These are phyloP conservation scores for Electrophaes corylata DNA, from an alignment of 2,888 invertebrate species.

Conservation along the genomic window DNA sequence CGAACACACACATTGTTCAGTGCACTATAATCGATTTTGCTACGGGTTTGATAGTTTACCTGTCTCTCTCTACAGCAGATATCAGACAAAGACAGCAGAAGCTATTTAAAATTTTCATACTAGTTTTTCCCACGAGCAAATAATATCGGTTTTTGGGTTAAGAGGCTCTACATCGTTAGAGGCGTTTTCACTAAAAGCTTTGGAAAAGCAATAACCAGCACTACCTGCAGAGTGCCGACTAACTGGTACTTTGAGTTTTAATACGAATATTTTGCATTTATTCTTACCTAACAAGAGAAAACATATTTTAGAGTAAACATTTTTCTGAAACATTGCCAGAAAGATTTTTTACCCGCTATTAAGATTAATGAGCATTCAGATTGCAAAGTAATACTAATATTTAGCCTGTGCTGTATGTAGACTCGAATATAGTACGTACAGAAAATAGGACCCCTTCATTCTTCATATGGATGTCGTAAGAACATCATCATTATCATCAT, in stretches of 20 bases:
- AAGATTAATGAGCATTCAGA: too few species aligned
- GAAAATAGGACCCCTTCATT: too few species aligned
- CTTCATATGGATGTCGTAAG: too few species aligned
- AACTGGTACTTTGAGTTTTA: slow-evolving; percentile 5
- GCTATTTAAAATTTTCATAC: slow-evolving; percentile 26
- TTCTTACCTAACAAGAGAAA: not conserved
- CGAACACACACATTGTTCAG: slow-evolving; percentile 9
- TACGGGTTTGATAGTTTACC: slow-evolving; percentile 10
- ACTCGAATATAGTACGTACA: too few species aligned
- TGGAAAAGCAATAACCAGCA: slow-evolving; percentile 16
- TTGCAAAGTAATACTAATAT: too few species aligned
- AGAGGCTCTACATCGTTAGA: slow-evolving; percentile 20
- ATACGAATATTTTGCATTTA: slow-evolving; percentile 1
- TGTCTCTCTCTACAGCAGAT: not conserved
- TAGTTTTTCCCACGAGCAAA: slow-evolving; percentile 23
- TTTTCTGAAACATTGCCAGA: too few species aligned
- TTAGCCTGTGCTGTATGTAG: too few species aligned
- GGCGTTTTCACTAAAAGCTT: slow-evolving; percentile 26
- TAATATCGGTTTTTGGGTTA: slow-evolving; percentile 19
- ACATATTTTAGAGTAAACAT: too few species aligned
- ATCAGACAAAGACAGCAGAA: slow-evolving; percentile 15
- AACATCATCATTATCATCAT: too few species aligned
- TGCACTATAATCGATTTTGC: slow-evolving; percentile 23
- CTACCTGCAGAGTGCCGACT: slow-evolving; percentile 3
- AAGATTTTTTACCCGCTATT: too few species aligned